Evolutionary conservation across 2,888 invertebrate genomes (phyloP).

Genomic region (Eulithis prunata): DNA sequence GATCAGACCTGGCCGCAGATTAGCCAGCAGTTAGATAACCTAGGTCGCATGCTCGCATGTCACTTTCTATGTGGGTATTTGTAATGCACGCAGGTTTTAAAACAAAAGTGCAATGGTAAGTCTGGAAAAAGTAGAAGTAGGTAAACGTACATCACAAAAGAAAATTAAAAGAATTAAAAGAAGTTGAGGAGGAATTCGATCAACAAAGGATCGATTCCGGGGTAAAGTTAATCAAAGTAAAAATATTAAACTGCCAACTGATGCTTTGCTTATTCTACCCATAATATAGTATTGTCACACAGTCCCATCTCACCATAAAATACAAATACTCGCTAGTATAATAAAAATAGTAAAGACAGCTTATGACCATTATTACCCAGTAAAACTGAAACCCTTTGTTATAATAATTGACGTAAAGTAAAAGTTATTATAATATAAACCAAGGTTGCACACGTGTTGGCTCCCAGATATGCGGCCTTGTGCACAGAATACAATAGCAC

Average conservation of each 20-base stretch:
- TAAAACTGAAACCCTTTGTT: slow-evolving; percentile 26
- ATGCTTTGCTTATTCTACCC: not conserved
- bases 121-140: no score
- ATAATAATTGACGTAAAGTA: slow-evolving; percentile 22
- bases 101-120: not conserved
- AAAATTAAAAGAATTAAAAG: no score
- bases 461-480: slow-evolving; percentile 29
- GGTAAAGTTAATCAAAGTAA: no score
- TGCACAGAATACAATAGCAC: slow-evolving; percentile 12
- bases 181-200: no score
- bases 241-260: no score
- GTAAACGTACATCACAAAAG: no score
- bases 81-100: slow-evolving; percentile 17
- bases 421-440: slow-evolving; percentile 22
- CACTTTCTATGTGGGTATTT: slow-evolving; percentile 29
- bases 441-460: slow-evolving; percentile 28
- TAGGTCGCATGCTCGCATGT: slow-evolving; percentile 28
- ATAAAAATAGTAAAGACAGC: not conserved
- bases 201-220: no score
- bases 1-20: slow-evolving; percentile 31
- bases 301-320: not conserved
- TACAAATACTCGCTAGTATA: not conserved
- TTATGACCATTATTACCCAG: not conserved
- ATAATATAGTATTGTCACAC: not conserved
- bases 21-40: slow-evolving; percentile 23